phyloP scores from a whole-genome alignment of 2,113 vertebrate genomes.

The Semnornis frantzii region DNA sequence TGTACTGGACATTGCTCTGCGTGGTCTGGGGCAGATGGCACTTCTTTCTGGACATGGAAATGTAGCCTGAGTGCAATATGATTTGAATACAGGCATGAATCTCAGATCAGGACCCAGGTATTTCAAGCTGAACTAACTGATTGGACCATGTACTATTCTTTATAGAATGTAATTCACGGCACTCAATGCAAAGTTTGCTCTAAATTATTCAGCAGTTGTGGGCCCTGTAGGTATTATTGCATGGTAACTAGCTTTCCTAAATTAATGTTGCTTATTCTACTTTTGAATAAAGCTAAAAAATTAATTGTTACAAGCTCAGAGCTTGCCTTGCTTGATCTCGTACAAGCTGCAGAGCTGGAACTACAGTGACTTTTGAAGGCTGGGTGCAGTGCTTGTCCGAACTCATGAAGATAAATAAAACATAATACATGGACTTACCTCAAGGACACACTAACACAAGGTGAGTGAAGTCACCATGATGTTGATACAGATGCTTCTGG shows the following conservation, averaged over 20 bases:
- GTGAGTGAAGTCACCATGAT: slow-evolving; percentile 7
- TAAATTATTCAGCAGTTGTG: slow-evolving; percentile 44
- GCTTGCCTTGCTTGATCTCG: slow-evolving; percentile 40
- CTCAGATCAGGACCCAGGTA: neutral
- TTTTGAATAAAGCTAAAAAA: slow-evolving; percentile 48
- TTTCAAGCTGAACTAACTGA: slow-evolving; percentile 15
- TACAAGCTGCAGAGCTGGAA: neutral
- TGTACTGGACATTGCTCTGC: neutral
- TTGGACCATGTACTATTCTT: neutral
- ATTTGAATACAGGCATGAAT: neutral
- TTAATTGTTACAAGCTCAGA: slow-evolving; percentile 54
- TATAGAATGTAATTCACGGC: neutral
- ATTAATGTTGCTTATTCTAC: slow-evolving; percentile 32
- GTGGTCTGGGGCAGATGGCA: neutral
- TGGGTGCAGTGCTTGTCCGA: neutral
- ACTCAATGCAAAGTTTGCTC: neutral
- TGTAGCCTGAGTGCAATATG: neutral
- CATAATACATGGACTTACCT: slow-evolving; percentile 12
- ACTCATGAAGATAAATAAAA: slow-evolving; percentile 36
- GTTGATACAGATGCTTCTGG: slow-evolving; percentile 11
- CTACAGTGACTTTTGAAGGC: neutral
- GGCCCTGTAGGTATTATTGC: slow-evolving; percentile 24
- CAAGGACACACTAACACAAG: slow-evolving; percentile 19
- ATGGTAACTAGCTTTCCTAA: slow-evolving; percentile 22
- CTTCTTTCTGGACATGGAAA: neutral